Evolutionary conservation across 2,113 vertebrate genomes (phyloP).

Genomic region (Hyla sarda): DNA sequence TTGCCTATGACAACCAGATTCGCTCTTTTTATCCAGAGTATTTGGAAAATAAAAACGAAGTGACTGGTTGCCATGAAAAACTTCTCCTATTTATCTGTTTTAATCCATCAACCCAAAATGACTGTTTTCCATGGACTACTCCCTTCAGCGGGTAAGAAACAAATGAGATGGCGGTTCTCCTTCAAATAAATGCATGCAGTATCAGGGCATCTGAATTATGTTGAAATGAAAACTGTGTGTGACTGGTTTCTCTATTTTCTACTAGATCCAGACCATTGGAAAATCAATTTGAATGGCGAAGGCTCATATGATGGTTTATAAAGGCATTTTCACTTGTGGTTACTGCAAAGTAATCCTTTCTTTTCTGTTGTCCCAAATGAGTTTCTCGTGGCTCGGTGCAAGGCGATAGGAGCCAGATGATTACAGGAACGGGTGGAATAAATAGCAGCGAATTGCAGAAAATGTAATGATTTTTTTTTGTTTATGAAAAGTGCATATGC

Average conservation of each 20-base stretch:
- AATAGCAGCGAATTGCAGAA: conserved; percentile 12
- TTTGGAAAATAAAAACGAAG: too few species aligned
- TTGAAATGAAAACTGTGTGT: neutral
- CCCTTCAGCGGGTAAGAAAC: too few species aligned
- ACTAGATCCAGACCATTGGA: neutral
- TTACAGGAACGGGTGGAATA: conserved; percentile 32
- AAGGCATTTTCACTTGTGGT: conserved; percentile 40
- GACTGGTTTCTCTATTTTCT: conserved; percentile 15
- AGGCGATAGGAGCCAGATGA: conserved; percentile 37
- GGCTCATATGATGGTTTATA: conserved; percentile 13
- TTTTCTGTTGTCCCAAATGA: conserved; percentile 43
- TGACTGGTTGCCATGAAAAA: too few species aligned
- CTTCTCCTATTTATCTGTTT: too few species aligned
- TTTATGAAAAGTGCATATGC: conserved; percentile 12
- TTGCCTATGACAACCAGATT: too few species aligned
- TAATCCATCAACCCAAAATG: neutral
- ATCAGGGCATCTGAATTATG: neutral
- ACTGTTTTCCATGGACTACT: neutral
- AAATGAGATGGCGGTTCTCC: neutral
- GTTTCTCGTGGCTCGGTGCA: conserved; percentile 9
- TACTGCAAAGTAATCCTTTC: conserved; percentile 45
- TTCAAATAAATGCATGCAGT: neutral
- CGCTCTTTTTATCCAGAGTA: too few species aligned
- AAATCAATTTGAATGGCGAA: conserved; percentile 35
- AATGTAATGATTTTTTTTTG: conserved; percentile 37